A percentile compares a stretch with the other conserved stretches of the same genome.
Conservation (phyloP, 64 coral and sea anemone species). For the Stichodactyla mertensii region DNA sequence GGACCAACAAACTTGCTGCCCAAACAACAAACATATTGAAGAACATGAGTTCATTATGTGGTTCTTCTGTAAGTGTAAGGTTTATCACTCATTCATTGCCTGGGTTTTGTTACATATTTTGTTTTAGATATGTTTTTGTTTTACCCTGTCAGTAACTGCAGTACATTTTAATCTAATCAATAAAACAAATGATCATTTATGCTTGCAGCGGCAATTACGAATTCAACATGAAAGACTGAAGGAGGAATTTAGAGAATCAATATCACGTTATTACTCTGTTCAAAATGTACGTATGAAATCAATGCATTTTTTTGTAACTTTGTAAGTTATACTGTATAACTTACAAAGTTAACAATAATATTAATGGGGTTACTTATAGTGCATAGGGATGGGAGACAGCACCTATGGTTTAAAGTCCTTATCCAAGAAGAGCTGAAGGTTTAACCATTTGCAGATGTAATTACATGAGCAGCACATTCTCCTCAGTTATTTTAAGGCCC, state of each 20-base stretch:
- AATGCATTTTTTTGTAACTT: too few species aligned
- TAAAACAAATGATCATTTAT: neutral
- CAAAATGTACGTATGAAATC: constrained; percentile 68
- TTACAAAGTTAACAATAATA: too few species aligned
- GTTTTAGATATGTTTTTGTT: too few species aligned
- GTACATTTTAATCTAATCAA: neutral
- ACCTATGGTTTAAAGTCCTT: too few species aligned
- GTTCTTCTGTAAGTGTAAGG: constrained; percentile 53
- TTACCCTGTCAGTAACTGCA: neutral
- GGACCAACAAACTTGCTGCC: constrained; percentile 63
- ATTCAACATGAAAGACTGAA: constrained; percentile 82
- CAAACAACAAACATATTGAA: constrained; percentile 69
- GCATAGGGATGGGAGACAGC: too few species aligned
- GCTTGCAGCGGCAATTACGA: constrained; percentile 60
- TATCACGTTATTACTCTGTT: constrained; percentile 77
- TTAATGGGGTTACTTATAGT: too few species aligned
- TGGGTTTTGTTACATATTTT: too few species aligned
- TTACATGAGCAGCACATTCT: too few species aligned
- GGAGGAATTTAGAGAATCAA: constrained; percentile 79
- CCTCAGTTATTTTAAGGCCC: too few species aligned
- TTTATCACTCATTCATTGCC: neutral
- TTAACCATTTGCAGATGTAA: too few species aligned
- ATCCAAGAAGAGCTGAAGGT: too few species aligned
- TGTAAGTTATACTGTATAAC: too few species aligned
- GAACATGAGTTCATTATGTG: constrained; percentile 74